Percentiles rank a stretch among this genome's conserved stretches.
Conservation (phyloP, 2,113 vertebrate species). For the Macroglossus sobrinus region DNA sequence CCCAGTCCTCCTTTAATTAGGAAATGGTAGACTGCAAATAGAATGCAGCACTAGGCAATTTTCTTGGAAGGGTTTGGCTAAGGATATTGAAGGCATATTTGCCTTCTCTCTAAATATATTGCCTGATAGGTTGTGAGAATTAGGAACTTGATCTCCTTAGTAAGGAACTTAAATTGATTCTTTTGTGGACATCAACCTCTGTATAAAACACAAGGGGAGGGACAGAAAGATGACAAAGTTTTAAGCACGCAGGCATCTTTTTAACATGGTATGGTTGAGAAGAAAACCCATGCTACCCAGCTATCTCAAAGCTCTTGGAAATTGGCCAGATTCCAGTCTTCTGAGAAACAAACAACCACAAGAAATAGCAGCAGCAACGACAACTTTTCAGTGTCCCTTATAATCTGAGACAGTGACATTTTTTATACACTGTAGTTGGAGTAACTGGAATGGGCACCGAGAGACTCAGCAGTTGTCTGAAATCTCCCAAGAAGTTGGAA, state of each 20-base stretch:
- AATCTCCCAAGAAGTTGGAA: slow-evolving; percentile 29
- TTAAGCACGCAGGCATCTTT: neutral
- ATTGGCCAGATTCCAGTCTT: neutral
- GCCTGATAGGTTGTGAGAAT: slow-evolving; percentile 52
- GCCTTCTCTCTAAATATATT: slow-evolving; percentile 62
- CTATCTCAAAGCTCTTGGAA: neutral
- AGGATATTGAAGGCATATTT: slow-evolving; percentile 59
- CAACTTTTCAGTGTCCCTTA: neutral
- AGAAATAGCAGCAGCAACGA: neutral
- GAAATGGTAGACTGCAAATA: slow-evolving; percentile 55
- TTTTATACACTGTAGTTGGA: neutral
- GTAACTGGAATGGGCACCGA: neutral
- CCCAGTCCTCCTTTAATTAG: slow-evolving; percentile 51
- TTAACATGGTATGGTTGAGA: neutral
- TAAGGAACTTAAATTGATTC: slow-evolving; percentile 53
- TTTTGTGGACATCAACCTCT: slow-evolving; percentile 34
- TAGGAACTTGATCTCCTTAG: slow-evolving; percentile 32
- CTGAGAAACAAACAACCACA: neutral
- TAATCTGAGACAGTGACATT: neutral
- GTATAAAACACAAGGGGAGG: neutral
- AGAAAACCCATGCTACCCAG: neutral
- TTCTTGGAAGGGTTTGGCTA: slow-evolving; percentile 33
- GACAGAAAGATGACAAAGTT: neutral
- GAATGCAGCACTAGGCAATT: slow-evolving; percentile 47
- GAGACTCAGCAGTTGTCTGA: neutral